Base-by-base conservation (phyloP, 2,888 invertebrate genomes). In the Smittia aterrima region DNA sequence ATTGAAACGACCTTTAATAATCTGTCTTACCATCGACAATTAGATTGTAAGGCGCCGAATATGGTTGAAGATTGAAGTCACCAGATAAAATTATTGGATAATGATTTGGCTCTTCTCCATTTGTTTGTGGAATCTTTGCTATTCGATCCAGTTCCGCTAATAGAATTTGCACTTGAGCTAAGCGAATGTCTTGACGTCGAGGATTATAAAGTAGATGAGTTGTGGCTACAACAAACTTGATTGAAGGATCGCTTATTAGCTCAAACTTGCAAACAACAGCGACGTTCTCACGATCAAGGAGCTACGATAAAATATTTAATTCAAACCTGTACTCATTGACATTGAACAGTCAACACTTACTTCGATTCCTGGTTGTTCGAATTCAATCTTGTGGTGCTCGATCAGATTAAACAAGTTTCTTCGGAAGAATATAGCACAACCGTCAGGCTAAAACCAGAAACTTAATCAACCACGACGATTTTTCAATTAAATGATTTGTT, bases 201-300 rank as follows among this genome's bases (percentile, higher is more conserved):
- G 95, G 96, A 85, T 98, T 98, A 82, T 92, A 99, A 9, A 98
- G 84, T 64, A 99, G 85, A 83, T 99, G 99, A 0, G 98, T 98
- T 11, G 95, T 98, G 1, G 95, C 93, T 0, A 98, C 88, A 70
- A 93, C 87, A 53, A 97, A 82, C 6, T 87, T 84, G 0, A 84
- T 83, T 0, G 83, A 77, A 0, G 85, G 84, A 72, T 83, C 78
- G 0, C 81, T 79, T 75, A 83, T 86, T 0, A 90, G 86, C 16
- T 84, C 82, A 75, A 98, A 86, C 80, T 92, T 92, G 1, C 90
- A 89, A 74, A 97, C 85, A 9, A 96, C 80, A 0, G 90, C 98
- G 68, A 98, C 88, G 83, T 98, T 98, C 80, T 96, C 93, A 11
- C 96, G 87, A 80, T 93, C 90, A 38, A 96, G 82, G 6, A 92